A percentile compares a stretch with the other conserved stretches of the same genome.
Conservation (phyloP, 2,888 invertebrate genomes). For the Xiphydria camelus region DNA sequence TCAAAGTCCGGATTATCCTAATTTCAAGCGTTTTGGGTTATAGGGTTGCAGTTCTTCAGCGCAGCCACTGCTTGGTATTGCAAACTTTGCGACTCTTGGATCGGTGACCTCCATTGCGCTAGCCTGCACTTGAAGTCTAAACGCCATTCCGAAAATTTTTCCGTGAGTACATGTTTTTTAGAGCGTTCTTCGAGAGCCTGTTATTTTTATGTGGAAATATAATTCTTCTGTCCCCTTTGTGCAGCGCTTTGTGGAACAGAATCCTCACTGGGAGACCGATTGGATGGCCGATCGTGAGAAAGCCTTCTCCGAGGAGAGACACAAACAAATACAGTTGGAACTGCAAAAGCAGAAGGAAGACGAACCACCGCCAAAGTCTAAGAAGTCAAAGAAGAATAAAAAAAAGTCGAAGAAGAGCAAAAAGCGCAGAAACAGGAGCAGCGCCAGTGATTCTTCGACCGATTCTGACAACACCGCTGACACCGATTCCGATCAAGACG, state of each 20-base stretch:
- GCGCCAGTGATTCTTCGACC: constrained; percentile 51
- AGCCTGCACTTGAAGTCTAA: constrained; percentile 82
- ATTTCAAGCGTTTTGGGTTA: constrained; percentile 43
- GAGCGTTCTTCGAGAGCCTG: constrained; percentile 7
- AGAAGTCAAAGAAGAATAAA: constrained; percentile 66
- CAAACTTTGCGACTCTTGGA: constrained; percentile 84
- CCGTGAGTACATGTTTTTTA: constrained; percentile 65
- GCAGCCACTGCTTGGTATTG: constrained; percentile 89
- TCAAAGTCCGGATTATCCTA: constrained; percentile 38
- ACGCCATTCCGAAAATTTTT: constrained; percentile 78
- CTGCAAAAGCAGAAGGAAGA: constrained; percentile 65
- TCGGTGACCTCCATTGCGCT: constrained; percentile 86
- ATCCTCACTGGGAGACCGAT: constrained; percentile 85
- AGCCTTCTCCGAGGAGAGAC: constrained; percentile 59
- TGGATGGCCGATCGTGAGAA: constrained; percentile 83
- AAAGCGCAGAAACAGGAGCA: constrained; percentile 59
- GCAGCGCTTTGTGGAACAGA: constrained; percentile 80
- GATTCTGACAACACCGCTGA: constrained; percentile 58
- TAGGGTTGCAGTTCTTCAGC: constrained; percentile 85
- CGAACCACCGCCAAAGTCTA: constrained; percentile 58
- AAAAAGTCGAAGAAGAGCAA: constrained; percentile 60
- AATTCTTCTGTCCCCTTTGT: too few species aligned
- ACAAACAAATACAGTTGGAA: constrained; percentile 55
- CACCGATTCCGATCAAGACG: constrained; percentile 59
- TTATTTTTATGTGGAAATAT: too few species aligned